These are phyloP conservation scores for Eubasilissa regina DNA, from an alignment of 1,140 invertebrate species.

Conservation along the genomic window DNA sequence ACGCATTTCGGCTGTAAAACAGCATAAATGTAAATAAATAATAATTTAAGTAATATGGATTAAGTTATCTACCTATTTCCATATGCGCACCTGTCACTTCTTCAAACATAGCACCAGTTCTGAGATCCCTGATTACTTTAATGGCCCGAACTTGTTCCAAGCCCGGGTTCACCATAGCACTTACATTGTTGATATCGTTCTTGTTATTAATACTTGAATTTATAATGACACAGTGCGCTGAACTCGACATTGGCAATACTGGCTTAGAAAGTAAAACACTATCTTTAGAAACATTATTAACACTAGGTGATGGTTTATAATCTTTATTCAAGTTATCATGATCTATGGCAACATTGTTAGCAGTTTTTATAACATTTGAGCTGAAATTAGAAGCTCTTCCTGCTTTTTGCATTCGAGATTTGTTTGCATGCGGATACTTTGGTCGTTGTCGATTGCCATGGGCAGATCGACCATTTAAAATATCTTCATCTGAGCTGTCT, in stretches of 20 bases:
- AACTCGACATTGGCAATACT: conserved; percentile 25
- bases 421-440: conserved; percentile 54
- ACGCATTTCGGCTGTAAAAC: no score
- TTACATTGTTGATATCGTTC: conserved; percentile 66
- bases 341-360: conserved; percentile 55
- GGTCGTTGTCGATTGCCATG: conserved; percentile 48
- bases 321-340: conserved; percentile 51
- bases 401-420: conserved; percentile 53
- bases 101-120: conserved; percentile 72
- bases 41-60: no score
- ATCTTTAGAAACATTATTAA: conserved; percentile 16
- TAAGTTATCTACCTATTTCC: conserved; percentile 47
- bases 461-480: conserved; percentile 49
- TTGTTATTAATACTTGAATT: conserved; percentile 58
- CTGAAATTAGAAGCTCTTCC: conserved; percentile 53
- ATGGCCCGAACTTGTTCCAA: conserved; percentile 71
- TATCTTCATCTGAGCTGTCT: conserved; percentile 74
- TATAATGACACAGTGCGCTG: conserved; percentile 55
- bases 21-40: no score
- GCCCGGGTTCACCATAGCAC: conserved; percentile 65
- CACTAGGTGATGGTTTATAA: conserved; percentile 46
- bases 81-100: conserved; percentile 61
- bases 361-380: conserved; percentile 55
- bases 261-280: conserved; percentile 26
- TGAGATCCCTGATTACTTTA: conserved; percentile 67